Base-by-base conservation (phyloP, 1,140 invertebrate genomes). In the Papilio machaon region DNA sequence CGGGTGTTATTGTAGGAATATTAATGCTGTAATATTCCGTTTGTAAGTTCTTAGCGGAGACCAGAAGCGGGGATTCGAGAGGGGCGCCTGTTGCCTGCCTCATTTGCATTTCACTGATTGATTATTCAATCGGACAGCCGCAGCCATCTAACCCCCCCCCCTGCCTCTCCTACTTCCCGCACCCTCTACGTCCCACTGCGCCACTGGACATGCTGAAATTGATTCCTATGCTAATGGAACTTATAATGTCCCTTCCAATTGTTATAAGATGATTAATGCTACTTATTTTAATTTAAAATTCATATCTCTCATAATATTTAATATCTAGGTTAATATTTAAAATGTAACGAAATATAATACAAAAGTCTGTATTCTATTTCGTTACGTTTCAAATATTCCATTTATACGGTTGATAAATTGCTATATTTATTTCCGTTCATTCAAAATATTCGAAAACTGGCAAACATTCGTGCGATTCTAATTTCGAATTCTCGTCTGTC, bases 51-150 rank as follows among this genome's bases (percentile, higher is more conserved):
- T 80, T 76, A 78, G 81, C 79, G 83, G 77, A 85, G 78, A 76
- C 86, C 85, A 89, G 87, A 89, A 91, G 89, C 88, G 87, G 84
- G 82, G 84, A 38, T n/a, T 54, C 49, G 54, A 54, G 49, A 67
- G 74, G 70, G 83, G 86, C 87, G 91, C 88, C 91, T 92, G 92
- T 92, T 92, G 92, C 89, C 87, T 85, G 80, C 79, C 81, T 85
- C 84, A 94, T 94, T 94, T 91, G 88, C 92, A 94, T 94, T 87
- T 85, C 84, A 85, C 86, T 90, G 90, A 94, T 94, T 92, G 92
- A 94, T 94, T 92, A 94, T 93, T 91, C 92, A 92, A 90, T 90
- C 85, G 87, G 87, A 82, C 85, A 79, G 83, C 85, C 84, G 75
- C 81, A 79, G 80, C 80, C 81, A 82, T 81, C 79, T 77, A 2